Evolutionary conservation across 2,113 vertebrate species (phyloP), one percentile per base, ranked within the genome.

Genomic region (Arizona elegans): DNA sequence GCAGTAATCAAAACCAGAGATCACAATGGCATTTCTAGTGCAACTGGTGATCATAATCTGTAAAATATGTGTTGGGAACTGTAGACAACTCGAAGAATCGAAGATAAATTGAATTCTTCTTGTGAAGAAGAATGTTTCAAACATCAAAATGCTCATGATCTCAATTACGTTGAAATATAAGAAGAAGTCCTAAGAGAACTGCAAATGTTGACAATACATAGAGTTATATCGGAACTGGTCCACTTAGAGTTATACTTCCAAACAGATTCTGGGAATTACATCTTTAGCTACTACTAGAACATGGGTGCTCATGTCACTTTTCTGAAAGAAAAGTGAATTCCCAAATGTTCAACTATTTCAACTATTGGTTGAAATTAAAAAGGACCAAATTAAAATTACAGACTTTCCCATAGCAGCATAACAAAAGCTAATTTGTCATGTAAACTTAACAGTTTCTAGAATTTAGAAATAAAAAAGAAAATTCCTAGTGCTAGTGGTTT

Each of bases 201-300:
- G n/a, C 62, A 70, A n/a, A n/a, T 70, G 21, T 52, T 81, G 29
- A 19, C 13, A 75, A 54, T 90, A 47, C 11, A 52, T 43, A 59
- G 24, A 13, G 24, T 50, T 52, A 15, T 26, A 52, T 92, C 26
- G 13, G 24, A 87, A 59, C 29, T 15, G 11, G 43, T 29, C 62
- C 50, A 54, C 62, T 89, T 21, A 43, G 15, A 19, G 52, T 75
- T n/a, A 75, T 52, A 91, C 43, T 52, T 95, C 93, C 91, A 93
- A 56, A 10, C 92, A 11, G 47, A 19, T 75, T 50, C 29, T 0
- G 0, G 4, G 6, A 53, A 93, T 47, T 38, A 55, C 3, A 0
- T 1, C 0, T 0, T 56, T 88, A 92, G 91, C 75, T 92, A 43
- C 24, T 29, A 90, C 53, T 47, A 90, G 38, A 65, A 24, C 29